A percentile compares a stretch with the other conserved stretches of the same genome.
phyloP scores from a whole-genome alignment of 1,140 invertebrate genomes.

The Pogonomyrmex barbatus region DNA sequence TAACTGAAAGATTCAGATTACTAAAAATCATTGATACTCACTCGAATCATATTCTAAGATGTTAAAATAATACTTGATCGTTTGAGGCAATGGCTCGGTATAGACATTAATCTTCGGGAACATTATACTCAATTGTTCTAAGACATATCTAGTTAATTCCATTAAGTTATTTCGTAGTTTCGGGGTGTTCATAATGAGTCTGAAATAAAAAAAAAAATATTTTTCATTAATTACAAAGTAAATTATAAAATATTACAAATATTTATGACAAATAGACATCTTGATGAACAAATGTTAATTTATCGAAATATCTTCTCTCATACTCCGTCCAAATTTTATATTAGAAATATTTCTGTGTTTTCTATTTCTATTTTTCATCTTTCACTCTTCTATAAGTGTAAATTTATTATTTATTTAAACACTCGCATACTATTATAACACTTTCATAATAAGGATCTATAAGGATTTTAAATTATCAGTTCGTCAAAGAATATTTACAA shows the following conservation, averaged over 20 bases:
- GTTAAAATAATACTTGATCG: constrained; percentile 89
- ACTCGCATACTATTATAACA: not conserved
- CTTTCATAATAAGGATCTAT: not conserved
- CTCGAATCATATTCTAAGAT: constrained; percentile 89
- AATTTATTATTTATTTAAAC: constrained; percentile 16
- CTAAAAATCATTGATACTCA: constrained; percentile 71
- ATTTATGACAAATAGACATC: not conserved
- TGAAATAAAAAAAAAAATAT: constrained; percentile 79
- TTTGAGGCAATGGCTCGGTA: constrained; percentile 87
- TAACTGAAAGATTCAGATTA: constrained; percentile 6
- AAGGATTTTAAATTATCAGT: not conserved
- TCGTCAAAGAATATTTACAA: constrained; percentile 14
- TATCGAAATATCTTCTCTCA: not conserved
- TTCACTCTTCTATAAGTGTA: not conserved
- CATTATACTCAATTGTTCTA: constrained; percentile 86
- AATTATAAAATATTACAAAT: constrained; percentile 6
- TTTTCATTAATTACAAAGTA: not conserved
- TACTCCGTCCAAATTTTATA: not conserved
- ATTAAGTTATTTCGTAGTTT: constrained; percentile 86
- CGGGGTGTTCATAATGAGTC: constrained; percentile 87
- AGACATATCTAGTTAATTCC: constrained; percentile 86
- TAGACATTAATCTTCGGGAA: constrained; percentile 86
- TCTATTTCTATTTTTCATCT: not conserved
- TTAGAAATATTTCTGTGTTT: not conserved
- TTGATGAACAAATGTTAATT: too few relatives aligned